Conservation (phyloP, 2,888 invertebrate species). For the Spialia ferax region DNA sequence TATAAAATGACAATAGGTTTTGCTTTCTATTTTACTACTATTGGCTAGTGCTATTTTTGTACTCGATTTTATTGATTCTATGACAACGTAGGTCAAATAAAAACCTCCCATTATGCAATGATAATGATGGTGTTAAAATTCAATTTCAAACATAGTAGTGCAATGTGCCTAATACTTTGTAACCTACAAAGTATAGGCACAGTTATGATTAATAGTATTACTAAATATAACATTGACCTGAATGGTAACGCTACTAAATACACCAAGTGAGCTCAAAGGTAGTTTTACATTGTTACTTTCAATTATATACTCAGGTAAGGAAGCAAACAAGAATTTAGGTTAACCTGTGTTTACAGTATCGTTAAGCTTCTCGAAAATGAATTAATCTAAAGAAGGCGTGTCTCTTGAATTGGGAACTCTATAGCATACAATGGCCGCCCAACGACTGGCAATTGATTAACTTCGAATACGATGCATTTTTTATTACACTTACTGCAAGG, state of each 20-base stretch:
- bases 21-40: no score
- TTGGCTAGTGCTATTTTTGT: no score
- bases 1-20: no score
- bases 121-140: no score
- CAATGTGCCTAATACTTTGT: neutral
- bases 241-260: neutral
- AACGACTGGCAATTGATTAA: conserved; percentile 14
- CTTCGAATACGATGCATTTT: conserved; percentile 10
- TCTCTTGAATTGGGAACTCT: conserved; percentile 24
- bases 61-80: no score
- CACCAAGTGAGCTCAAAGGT: neutral
- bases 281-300: conserved; percentile 9
- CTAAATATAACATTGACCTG: neutral
- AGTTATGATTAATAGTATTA: conserved; percentile 4
- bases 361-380: conserved; percentile 1
- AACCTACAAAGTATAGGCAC: neutral
- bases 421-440: conserved; percentile 8
- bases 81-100: no score
- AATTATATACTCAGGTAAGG: neutral
- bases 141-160: no score
- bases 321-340: conserved; percentile 10
- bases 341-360: conserved; percentile 15
- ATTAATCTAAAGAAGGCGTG: conserved; percentile 30
- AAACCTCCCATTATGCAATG: no score
- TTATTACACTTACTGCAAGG: conserved; percentile 2